Evolutionary conservation across 2,888 invertebrate species (phyloP), one percentile per base, ranked within the genome.

Genomic region (Bellardia pandia): DNA sequence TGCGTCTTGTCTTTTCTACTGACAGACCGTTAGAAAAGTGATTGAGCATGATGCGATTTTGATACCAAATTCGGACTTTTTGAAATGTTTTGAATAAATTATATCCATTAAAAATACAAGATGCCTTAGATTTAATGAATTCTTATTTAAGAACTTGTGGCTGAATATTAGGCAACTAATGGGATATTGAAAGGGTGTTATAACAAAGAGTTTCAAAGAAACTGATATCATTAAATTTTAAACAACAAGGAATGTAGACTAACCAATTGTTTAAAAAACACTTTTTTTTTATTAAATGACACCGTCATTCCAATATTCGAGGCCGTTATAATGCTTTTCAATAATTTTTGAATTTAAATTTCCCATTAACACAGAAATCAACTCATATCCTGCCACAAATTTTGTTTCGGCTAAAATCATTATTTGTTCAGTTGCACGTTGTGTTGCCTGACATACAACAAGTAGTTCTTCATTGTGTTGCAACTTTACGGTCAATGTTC

Each of bases 401-500:
- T n/a, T 56, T 14, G 8, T 64, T 64, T 64, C 14, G 16, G 9
- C 7, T 9, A 13, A 51, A 37, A 4, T 37, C 37, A 0, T 37
- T 37, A 37, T 37, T 51, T 42, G n/a, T 13, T 13, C 23, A 8
- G 23, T 1, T 23, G 40, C 62, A 71, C 60, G 16, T 51, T 53
- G 30, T 45, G 2, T n/a, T 23, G 23, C n/a, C 40, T 62, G 16
- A 11, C 13, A 3, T 58, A 30, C 13, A 5, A 40, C 30, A 13
- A 45, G 45, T 13, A 13, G 13, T 45, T 45, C 11, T 69, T 37
- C 11, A 30, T 30, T 74, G 40, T 75, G 62, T 69, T 53, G 69
- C 62, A 69, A 56, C 23, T 75, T 75, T 85, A 40, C 85, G 85
- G 75, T 80, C 79, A 85, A 75, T 76, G 85, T 79, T 85, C 85